Base-by-base conservation (phyloP, 2,113 vertebrate species). In the Grallaria varia region DNA sequence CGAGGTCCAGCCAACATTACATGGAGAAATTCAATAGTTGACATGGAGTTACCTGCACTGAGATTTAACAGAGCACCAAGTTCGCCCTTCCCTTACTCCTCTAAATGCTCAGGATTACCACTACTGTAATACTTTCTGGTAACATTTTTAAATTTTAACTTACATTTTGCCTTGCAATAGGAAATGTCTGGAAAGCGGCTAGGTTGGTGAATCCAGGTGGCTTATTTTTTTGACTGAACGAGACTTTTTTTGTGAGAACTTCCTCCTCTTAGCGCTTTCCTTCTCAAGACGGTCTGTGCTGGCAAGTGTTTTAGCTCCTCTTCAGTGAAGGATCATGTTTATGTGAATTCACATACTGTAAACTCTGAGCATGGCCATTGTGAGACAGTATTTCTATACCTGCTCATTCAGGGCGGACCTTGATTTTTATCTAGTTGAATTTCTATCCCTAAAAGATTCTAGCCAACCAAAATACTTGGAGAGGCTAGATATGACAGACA, bases 1-100 rank as follows among this genome's bases (percentile, higher is more conserved):
- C 0, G 0, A n/a, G 47, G 25, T 79, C 62, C 37, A 75, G 64
- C 18, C 82, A 76, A 75, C 13, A 14, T 30, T 30, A 21, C 0
- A 1, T 33, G 9, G 58, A 56, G 25, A 79, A 82, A 74, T 68
- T 64, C 81, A 49, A 50, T 45, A 86, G 45, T 59, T 24, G 67
- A 19, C 28, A 35, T 50, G 47, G 67, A 87, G 55, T 81, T 81
- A 87, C 40, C 27, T 81, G 30, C 2, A 2, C 30, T 2, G 8
- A 20, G 31, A 49, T 55, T 71, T 16, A 10, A 23, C 55, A 71
- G 37, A 39, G 39, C 9, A 35, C 13, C 0, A 14, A 35, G 8
- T 58, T 63, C 63, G 33, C 19, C 33, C 17, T 59, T 69, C 39
- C 12, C 14, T 33, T 81, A 1, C 10, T 56, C 15, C 18, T 22